Percentiles rank a stretch among this genome's conserved stretches.
These are phyloP conservation scores for Ctenopoma multispine DNA, from an alignment of 2,797 vertebrate species.

Conservation along the genomic window DNA sequence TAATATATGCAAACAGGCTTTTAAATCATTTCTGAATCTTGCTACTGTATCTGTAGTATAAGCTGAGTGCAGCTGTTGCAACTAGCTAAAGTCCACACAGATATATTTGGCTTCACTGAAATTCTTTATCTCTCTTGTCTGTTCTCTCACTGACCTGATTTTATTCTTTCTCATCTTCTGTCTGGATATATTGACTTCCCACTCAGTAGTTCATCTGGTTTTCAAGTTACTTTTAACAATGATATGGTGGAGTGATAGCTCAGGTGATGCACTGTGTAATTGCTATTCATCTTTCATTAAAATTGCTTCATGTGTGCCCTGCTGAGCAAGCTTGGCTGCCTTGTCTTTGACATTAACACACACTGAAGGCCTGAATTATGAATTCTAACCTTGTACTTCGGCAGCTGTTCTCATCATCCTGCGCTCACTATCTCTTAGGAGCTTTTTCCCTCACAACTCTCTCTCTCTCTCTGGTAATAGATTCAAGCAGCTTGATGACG, in stretches of 20 bases:
- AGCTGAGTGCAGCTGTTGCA: constrained; percentile 55
- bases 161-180: constrained; percentile 26
- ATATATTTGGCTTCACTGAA: constrained; percentile 48
- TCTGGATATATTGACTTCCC: constrained; percentile 36
- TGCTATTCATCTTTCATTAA: constrained; percentile 71
- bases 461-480: constrained; percentile 72
- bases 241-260: constrained; percentile 37
- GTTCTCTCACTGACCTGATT: constrained; percentile 35
- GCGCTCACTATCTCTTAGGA: constrained; percentile 63
- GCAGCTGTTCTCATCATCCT: constrained; percentile 76
- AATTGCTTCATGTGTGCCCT: constrained; percentile 46
- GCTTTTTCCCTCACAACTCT: constrained; percentile 46
- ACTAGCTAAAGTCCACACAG: constrained; percentile 43
- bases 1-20: constrained; percentile 60
- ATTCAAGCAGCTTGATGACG: constrained; percentile 78
- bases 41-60: constrained; percentile 45
- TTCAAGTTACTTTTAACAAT: constrained; percentile 53
- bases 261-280: constrained; percentile 55
- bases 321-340: constrained; percentile 64
- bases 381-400: constrained; percentile 74
- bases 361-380: constrained; percentile 74
- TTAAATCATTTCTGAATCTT: constrained; percentile 48
- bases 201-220: constrained; percentile 42
- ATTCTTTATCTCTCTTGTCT: constrained; percentile 42
- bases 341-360: constrained; percentile 68